Evolutionary conservation across 2,797 vertebrate species (phyloP).

Genomic region (Gallinago stenura): DNA sequence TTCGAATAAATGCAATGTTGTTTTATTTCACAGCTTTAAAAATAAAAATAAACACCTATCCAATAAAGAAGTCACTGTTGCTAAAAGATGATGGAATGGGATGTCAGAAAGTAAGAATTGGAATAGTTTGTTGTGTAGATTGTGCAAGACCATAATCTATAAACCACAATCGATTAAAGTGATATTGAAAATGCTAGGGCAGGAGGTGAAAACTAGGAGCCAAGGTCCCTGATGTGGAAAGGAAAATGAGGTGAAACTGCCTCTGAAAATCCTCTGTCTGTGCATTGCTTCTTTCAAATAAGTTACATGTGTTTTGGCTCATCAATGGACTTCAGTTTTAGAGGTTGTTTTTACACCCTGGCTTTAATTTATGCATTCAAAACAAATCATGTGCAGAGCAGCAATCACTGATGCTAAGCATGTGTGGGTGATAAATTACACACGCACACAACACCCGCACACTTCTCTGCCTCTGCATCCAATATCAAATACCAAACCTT

Average conservation of each 20-base stretch:
- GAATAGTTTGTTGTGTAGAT: constrained; percentile 50
- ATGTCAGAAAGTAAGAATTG: constrained; percentile 63
- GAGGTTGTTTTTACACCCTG: neutral
- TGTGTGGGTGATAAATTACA: constrained; percentile 35
- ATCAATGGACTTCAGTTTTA: constrained; percentile 13
- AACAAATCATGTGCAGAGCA: constrained; percentile 20
- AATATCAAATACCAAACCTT: neutral
- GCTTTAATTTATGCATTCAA: constrained; percentile 56
- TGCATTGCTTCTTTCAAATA: neutral
- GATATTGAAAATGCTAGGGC: constrained; percentile 37
- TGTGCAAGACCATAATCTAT: constrained; percentile 50
- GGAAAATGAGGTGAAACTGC: constrained; percentile 29
- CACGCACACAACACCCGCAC: neutral
- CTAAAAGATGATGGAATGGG: constrained; percentile 66
- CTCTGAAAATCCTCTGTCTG: constrained; percentile 21
- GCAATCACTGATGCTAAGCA: constrained; percentile 5
- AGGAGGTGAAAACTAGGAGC: neutral
- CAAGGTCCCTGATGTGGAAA: neutral
- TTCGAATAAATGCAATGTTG: constrained; percentile 52
- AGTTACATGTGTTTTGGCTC: constrained; percentile 36
- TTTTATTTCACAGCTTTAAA: constrained; percentile 58
- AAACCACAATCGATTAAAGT: constrained; percentile 45
- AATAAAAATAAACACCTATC: constrained; percentile 54
- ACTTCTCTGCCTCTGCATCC: neutral
- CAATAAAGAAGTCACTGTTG: constrained; percentile 62